Evolutionary conservation across 2,113 vertebrate genomes (phyloP).

Genomic region (Harpagus bidentatus): DNA sequence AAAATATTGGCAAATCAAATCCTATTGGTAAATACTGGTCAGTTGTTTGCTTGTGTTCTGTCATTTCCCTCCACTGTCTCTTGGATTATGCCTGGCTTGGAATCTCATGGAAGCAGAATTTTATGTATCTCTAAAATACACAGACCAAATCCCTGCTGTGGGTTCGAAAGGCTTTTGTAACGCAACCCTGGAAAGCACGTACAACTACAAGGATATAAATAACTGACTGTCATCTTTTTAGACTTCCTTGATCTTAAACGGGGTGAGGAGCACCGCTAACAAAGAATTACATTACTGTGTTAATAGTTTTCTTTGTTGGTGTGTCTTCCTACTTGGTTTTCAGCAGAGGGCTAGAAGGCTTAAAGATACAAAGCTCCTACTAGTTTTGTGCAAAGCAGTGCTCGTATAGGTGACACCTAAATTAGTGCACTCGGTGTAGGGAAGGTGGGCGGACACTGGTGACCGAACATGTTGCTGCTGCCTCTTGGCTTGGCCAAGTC

Average conservation of each 20-base stretch:
- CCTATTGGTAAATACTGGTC: neutral
- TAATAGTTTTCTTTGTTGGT: neutral
- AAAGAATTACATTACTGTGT: neutral
- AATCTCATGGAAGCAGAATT: neutral
- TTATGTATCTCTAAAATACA: neutral
- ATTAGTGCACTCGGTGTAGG: neutral
- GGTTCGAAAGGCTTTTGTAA: neutral
- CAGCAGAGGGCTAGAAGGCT: neutral
- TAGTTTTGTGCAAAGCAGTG: neutral
- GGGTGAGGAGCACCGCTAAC: neutral
- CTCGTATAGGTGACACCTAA: neutral
- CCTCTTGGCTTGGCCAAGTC: neutral
- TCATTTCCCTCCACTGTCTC: neutral
- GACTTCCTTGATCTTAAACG: neutral
- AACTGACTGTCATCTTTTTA: neutral
- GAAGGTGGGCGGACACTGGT: neutral
- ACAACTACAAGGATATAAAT: neutral
- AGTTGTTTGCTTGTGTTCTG: neutral
- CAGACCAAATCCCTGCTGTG: neutral
- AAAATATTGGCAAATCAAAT: neutral
- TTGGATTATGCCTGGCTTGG: neutral
- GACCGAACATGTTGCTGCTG: neutral
- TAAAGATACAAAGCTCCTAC: neutral
- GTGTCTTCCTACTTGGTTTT: neutral
- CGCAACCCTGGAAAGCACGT: neutral